These are phyloP conservation scores for Artemia franciscana DNA, from an alignment of 1,140 invertebrate species.

Conservation along the genomic window DNA sequence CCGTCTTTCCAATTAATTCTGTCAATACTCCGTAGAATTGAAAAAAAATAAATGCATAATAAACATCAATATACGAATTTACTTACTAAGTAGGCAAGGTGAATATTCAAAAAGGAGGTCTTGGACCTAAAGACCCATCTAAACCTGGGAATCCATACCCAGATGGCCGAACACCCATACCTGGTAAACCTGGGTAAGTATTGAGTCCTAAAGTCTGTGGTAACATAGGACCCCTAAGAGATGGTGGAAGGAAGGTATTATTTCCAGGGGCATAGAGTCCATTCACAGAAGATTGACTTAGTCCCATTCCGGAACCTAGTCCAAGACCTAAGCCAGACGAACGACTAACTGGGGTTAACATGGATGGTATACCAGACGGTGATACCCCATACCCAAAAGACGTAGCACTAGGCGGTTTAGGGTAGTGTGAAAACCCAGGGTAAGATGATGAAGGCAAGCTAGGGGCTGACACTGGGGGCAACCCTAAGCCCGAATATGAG, in stretches of 20 bases:
- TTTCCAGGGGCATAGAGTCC: not conserved
- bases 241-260: not conserved
- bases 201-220: not conserved
- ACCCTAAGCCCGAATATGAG: not conserved
- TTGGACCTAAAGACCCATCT: not conserved
- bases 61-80: too few species aligned
- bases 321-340: not conserved
- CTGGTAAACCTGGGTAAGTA: not conserved
- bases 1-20: too few species aligned
- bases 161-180: not conserved
- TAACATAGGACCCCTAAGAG: not conserved
- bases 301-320: not conserved
- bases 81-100: too few species aligned
- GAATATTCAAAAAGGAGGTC: not conserved
- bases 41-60: too few species aligned
- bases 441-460: not conserved
- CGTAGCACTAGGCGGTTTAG: not conserved
- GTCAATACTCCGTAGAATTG: too few species aligned
- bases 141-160: not conserved
- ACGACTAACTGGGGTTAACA: not conserved
- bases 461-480: not conserved
- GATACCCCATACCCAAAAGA: not conserved
- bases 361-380: not conserved
- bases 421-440: not conserved
- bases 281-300: not conserved